Evolutionary conservation across 2,113 vertebrate genomes (phyloP).

Genomic region (Ochotona princeps): DNA sequence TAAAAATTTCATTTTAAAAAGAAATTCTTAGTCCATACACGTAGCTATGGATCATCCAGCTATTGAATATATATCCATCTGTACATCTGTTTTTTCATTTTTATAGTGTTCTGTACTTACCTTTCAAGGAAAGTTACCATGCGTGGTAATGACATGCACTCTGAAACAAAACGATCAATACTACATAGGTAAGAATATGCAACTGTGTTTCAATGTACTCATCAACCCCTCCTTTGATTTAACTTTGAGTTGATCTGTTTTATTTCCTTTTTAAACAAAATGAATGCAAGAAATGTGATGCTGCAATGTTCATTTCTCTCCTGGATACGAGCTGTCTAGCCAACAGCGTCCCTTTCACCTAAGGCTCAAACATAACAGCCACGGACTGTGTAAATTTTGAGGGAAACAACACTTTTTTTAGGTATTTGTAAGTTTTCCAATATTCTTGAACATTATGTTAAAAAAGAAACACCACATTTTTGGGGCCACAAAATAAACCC

Average conservation of each 20-base stretch:
- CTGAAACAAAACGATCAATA: neutral
- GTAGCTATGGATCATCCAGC: neutral
- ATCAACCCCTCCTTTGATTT: neutral
- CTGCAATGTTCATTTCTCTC: neutral
- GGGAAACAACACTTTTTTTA: neutral
- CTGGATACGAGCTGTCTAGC: too few species aligned
- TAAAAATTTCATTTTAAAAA: too few species aligned
- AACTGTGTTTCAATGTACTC: neutral
- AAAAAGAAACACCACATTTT: too few species aligned
- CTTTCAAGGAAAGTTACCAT: neutral
- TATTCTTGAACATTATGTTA: neutral
- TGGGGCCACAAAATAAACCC: neutral
- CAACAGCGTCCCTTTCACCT: too few species aligned
- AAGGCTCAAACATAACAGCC: neutral
- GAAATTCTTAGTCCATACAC: neutral
- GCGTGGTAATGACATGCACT: neutral
- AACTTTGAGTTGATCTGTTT: neutral
- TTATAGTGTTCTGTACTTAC: neutral
- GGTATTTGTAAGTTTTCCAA: neutral
- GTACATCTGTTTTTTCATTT: neutral
- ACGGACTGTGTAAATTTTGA: neutral
- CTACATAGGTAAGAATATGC: neutral
- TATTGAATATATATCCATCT: neutral
- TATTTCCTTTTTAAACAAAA: neutral
- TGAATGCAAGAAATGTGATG: neutral